phyloP scores from a whole-genome alignment of 2,888 invertebrate genomes.

The Mesochorus sp. region DNA sequence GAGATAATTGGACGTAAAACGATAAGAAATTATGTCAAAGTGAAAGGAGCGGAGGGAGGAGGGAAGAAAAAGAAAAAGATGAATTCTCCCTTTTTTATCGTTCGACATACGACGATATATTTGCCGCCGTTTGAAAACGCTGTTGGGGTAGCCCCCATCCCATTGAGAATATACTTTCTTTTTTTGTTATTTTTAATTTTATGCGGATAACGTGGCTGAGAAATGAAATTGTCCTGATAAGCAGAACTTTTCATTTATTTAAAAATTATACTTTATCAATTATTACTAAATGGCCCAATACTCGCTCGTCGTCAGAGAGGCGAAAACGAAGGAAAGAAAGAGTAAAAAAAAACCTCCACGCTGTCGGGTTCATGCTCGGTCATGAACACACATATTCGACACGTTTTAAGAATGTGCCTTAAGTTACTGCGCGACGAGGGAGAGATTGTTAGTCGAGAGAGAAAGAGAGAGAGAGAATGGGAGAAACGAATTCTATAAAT shows the following conservation, averaged over 20 bases:
- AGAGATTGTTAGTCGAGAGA: conserved; percentile 57
- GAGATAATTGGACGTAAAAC: conserved; percentile 45
- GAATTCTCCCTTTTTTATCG: not conserved
- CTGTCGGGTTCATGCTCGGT: conserved; percentile 16
- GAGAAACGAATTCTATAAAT: conserved; percentile 48
- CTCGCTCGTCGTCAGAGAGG: conserved; percentile 51
- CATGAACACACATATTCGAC: conserved; percentile 53
- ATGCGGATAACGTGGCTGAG: conserved; percentile 29
- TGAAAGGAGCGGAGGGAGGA: not conserved
- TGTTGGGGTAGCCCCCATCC: not conserved
- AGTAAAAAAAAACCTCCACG: conserved; percentile 29
- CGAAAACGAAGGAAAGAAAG: conserved; percentile 11
- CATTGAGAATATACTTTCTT: conserved; percentile 25
- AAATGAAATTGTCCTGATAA: conserved; percentile 28
- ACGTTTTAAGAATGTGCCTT: conserved; percentile 75
- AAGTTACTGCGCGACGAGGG: conserved; percentile 70
- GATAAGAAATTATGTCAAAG: conserved; percentile 42
- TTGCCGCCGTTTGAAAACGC: conserved; percentile 8
- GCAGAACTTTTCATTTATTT: conserved; percentile 25
- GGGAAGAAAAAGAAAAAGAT: conserved; percentile 4
- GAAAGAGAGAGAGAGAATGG: no score
- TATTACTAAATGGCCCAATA: conserved; percentile 46
- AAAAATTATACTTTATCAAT: not conserved
- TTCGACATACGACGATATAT: conserved; percentile 3
- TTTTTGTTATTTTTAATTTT: conserved; percentile 27